A percentile compares a stretch with the other conserved stretches of the same genome.
Conservation (phyloP, 1,140 invertebrate genomes). For the honey bee (Apis mellifera) region DNA sequence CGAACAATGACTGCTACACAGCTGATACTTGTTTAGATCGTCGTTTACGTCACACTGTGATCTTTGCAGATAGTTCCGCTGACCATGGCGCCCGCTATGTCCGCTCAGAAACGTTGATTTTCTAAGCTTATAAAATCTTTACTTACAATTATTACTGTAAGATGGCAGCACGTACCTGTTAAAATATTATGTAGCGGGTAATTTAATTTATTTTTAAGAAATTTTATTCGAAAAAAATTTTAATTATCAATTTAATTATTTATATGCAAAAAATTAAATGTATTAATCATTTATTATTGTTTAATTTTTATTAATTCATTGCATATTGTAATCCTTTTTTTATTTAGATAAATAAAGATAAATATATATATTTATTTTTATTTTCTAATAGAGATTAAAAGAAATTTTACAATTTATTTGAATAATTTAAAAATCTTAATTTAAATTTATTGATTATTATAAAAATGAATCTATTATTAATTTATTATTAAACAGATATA, state of each 20-base stretch:
- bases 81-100: constrained; percentile 58
- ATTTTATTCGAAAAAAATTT: no score
- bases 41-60: constrained; percentile 77
- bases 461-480: neutral
- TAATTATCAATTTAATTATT: neutral
- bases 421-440: neutral
- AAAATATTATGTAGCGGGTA: neutral
- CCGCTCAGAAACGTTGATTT: constrained; percentile 46
- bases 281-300: neutral
- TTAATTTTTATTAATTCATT: neutral
- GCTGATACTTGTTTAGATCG: constrained; percentile 81
- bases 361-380: neutral
- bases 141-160: constrained; percentile 34
- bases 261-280: neutral
- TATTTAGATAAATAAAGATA: no score
- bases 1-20: constrained; percentile 79
- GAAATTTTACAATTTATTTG: neutral
- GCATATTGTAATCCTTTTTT: neutral
- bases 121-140: constrained; percentile 23
- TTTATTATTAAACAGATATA: neutral
- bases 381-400: neutral
- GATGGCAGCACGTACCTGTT: constrained; percentile 15
- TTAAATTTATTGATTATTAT: neutral
- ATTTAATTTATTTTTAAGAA: neutral
- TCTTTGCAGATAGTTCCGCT: constrained; percentile 66